phyloP scores from a whole-genome alignment of 2,797 vertebrate species.

The Platalea minor region DNA sequence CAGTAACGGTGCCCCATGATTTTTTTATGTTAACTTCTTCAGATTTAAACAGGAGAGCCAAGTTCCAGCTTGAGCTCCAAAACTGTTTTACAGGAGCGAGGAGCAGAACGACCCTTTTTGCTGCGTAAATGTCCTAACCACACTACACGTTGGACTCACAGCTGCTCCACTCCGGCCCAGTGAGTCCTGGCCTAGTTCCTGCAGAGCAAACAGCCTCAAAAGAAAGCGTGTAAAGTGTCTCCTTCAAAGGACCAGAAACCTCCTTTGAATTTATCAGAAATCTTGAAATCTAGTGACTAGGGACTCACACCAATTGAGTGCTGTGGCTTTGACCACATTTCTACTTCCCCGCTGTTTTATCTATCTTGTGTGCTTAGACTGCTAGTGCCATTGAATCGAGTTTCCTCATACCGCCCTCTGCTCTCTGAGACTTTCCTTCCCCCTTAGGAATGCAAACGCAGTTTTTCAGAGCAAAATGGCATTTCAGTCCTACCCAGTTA shows the following conservation, averaged over 20 bases:
- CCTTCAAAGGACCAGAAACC: background rate
- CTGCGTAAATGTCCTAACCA: background rate
- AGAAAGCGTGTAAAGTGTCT: background rate
- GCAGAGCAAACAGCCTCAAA: background rate
- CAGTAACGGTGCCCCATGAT: background rate
- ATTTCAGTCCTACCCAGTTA: background rate
- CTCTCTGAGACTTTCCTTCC: background rate
- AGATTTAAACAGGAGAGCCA: background rate
- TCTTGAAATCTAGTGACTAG: background rate
- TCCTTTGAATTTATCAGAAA: background rate
- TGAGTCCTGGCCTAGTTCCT: background rate
- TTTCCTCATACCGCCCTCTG: background rate
- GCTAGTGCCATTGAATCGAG: background rate
- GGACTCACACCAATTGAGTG: background rate
- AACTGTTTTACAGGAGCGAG: background rate
- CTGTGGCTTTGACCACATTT: background rate
- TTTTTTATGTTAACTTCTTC: background rate
- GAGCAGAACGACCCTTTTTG: background rate
- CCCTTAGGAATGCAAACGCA: fast-evolving
- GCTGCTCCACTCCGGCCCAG: background rate
- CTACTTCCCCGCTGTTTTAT: background rate
- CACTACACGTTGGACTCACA: background rate
- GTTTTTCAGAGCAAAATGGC: background rate
- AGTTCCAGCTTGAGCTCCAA: background rate
- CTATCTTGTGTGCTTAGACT: background rate